These are phyloP conservation scores for Pheosia tremula DNA, from an alignment of 2,888 invertebrate genomes.

Conservation along the genomic window DNA sequence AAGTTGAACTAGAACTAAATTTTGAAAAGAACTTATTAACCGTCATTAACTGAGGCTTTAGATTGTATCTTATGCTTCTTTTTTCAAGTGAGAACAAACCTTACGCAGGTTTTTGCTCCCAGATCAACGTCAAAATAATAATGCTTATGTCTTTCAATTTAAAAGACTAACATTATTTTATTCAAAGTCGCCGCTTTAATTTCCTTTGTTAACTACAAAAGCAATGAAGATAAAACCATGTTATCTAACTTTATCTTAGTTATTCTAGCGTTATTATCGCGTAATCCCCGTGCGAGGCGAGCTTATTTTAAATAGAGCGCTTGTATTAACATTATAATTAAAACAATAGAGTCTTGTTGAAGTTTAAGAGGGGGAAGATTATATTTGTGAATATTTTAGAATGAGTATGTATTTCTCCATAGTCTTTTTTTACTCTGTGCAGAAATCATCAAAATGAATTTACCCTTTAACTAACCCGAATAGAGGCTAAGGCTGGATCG, in stretches of 20 bases:
- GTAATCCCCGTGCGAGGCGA: conserved; percentile 49
- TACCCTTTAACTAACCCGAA: too few species aligned
- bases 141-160: neutral
- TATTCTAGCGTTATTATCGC: conserved; percentile 27
- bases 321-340: conserved; percentile 15
- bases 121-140: conserved; percentile 1
- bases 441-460: conserved; percentile 46
- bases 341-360: conserved; percentile 11
- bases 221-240: conserved; percentile 16
- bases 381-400: neutral
- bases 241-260: conserved; percentile 29
- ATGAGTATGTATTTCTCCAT: neutral
- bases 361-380: conserved; percentile 1
- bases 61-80: neutral
- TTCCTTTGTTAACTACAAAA: conserved; percentile 6
- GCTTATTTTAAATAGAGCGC: conserved; percentile 13
- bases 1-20: too few species aligned
- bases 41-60: too few species aligned
- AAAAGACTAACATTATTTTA: neutral
- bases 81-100: too few species aligned
- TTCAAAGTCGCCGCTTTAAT: conserved; percentile 4
- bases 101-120: neutral
- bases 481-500: too few species aligned
- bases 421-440: conserved; percentile 5
- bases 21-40: too few species aligned